phyloP scores from a whole-genome alignment of 1,140 invertebrate species.

The Whitmania pigra region DNA sequence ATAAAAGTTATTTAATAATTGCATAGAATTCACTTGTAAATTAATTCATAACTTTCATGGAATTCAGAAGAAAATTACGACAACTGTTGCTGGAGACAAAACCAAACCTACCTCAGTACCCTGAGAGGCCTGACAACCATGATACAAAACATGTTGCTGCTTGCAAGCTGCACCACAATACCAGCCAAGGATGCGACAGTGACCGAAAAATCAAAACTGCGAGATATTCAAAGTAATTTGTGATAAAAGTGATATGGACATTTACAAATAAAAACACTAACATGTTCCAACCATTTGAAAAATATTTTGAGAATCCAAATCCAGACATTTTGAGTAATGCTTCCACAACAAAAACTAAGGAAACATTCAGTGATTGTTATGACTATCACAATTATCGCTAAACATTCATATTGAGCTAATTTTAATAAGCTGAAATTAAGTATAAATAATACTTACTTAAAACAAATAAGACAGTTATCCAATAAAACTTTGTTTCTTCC shows the following conservation, averaged over 20 bases:
- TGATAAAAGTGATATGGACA: background rate
- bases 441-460: constrained; percentile 6
- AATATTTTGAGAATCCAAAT: constrained; percentile 57
- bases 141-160: constrained; percentile 56
- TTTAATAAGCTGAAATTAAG: background rate
- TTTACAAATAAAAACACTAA: constrained; percentile 28
- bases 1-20: too few species aligned
- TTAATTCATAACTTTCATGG: too few species aligned
- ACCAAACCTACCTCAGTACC: constrained; percentile 36
- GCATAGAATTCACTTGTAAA: too few species aligned
- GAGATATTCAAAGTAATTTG: constrained; percentile 11
- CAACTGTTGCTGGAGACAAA: background rate
- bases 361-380: constrained; percentile 13
- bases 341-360: constrained; percentile 62
- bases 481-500: constrained; percentile 9
- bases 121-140: constrained; percentile 52
- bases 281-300: constrained; percentile 72
- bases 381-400: too few species aligned
- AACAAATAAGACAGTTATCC: constrained; percentile 15
- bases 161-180: constrained; percentile 52
- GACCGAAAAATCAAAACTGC: constrained; percentile 60
- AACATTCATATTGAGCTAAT: too few species aligned
- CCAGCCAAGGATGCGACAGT: constrained; percentile 57
- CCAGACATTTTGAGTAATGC: constrained; percentile 61
- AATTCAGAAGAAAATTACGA: too few species aligned